Conservation (phyloP, 2,888 invertebrate genomes). For the Drosophila subsilvestris region DNA sequence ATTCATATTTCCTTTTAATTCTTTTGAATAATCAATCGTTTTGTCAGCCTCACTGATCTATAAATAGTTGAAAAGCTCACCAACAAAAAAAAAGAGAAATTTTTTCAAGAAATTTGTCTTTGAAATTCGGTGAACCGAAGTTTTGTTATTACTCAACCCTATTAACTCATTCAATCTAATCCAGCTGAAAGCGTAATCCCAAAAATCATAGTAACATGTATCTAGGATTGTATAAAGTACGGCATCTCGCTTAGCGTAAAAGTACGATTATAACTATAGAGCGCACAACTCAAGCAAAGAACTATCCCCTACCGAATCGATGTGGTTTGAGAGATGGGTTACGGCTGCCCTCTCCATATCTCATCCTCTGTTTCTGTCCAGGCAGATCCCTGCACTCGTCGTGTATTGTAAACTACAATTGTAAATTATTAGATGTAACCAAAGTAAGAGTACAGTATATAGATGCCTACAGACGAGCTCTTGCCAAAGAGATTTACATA, state of each 20-base stretch:
- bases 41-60: constrained; percentile 53
- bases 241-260: constrained; percentile 55
- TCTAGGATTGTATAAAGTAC: constrained; percentile 54
- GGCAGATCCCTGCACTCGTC: constrained; percentile 61
- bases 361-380: constrained; percentile 41
- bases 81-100: constrained; percentile 36
- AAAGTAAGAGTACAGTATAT: constrained; percentile 48
- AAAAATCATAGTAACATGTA: constrained; percentile 28
- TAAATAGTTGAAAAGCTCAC: constrained; percentile 29
- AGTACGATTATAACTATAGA: constrained; percentile 31
- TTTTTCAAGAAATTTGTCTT: constrained; percentile 36
- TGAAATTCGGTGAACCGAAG: constrained; percentile 56
- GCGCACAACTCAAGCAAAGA: constrained; percentile 17
- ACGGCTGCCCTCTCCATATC: neutral
- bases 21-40: constrained; percentile 40
- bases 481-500: constrained; percentile 25
- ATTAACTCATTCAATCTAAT: constrained; percentile 33
- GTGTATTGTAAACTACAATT: constrained; percentile 59
- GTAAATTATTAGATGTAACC: constrained; percentile 60
- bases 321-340: neutral
- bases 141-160: constrained; percentile 20
- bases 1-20: constrained; percentile 39
- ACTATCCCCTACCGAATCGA: neutral
- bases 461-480: constrained; percentile 33
- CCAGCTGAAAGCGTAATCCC: constrained; percentile 22